A percentile compares a stretch with the other conserved stretches of the same genome.
Conservation (phyloP, 2,113 vertebrate genomes). For the Gymnogyps californianus region DNA sequence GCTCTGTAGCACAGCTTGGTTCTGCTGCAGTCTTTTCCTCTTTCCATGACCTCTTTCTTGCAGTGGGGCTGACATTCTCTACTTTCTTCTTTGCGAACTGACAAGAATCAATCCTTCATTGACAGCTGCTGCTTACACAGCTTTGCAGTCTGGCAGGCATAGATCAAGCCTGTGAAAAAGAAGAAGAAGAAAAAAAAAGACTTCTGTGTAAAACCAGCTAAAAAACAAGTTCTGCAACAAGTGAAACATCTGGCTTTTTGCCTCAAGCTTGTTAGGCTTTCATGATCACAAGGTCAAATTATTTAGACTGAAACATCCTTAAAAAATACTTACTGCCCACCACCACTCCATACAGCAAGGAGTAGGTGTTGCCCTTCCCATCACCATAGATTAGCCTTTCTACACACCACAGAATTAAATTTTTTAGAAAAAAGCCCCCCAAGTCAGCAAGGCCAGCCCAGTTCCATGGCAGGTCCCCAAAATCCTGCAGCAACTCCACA, state of each 20-base stretch:
- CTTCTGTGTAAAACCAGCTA: not conserved
- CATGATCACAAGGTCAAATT: not conserved
- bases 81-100: not conserved
- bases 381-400: not conserved
- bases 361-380: not conserved
- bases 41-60: not conserved
- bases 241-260: not conserved
- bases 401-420: not conserved
- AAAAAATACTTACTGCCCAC: not conserved
- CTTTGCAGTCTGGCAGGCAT: not conserved
- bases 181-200: not conserved
- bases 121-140: not conserved
- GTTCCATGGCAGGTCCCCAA: not conserved
- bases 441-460: not conserved
- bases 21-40: not conserved
- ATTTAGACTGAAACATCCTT: not conserved
- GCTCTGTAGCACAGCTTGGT: not conserved
- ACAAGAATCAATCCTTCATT: not conserved
- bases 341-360: not conserved
- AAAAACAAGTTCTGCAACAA: not conserved
- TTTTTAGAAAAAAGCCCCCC: not conserved
- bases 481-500: not conserved
- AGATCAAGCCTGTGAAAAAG: not conserved
- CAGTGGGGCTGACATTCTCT: not conserved
- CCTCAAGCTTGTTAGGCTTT: not conserved